Base-by-base conservation (phyloP, 2,888 invertebrate species). In the Nomada ruficornis region DNA sequence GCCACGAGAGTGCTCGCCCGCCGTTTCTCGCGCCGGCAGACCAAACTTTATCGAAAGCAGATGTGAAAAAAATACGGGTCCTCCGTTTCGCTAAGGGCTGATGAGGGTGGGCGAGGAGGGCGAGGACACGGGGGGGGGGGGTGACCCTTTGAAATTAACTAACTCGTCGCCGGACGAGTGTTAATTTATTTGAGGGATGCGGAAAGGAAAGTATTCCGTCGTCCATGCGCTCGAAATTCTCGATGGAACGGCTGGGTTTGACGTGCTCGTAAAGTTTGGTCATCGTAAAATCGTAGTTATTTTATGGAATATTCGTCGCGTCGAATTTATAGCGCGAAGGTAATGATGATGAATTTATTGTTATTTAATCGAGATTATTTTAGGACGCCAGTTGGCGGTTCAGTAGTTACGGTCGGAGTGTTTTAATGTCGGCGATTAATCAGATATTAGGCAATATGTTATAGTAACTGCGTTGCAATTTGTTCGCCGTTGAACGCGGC, bases 1-100 rank as follows among this genome's bases (percentile, higher is more conserved):
- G 88, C 91, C 89, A 77, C 78, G 83, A 65, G 63, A 85, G 89
- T 86, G 85, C 89, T 85, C 84, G 80, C 50, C 50, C 57, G 36
- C 13, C 69, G 54, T 75, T 63, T 47, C 77, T 65, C 44, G 71
- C 69, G 42, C 47, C 55, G 72, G 20, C 50, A 13, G 65, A 23
- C 44, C 62, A 64, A 75, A 81, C 72, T 77, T 77, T n/a, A 50
- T 50, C 63, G 50, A 50, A 68, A 47, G 60, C 59, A 36, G 44
- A 76, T 7, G 52, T 44, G 50, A 20, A 59, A 71, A 67, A 63
- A 64, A 36, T 15, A 36, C 42, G 54, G 42, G 50, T 42, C 36
- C 26, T 1, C 10, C 50, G 63, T 26, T 54, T 15, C 72, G 54
- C 63, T 52, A 18, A 20, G 36, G 13, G 23, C 2, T 2, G n/a